Evolutionary conservation across 2,888 invertebrate species (phyloP).

Genomic region (Drosophila quinaria): DNA sequence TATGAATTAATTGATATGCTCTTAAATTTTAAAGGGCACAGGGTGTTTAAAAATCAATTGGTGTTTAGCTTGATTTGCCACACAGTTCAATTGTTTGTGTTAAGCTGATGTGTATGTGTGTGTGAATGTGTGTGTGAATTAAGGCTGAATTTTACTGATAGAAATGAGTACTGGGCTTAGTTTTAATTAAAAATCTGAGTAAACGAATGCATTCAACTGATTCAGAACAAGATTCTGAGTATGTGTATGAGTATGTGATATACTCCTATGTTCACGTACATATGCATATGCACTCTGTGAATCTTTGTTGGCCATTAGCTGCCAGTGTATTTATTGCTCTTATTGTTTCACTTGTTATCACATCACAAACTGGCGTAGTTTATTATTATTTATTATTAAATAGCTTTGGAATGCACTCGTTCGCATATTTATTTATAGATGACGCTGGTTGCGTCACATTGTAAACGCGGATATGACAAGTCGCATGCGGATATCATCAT

Average conservation of each 20-base stretch:
- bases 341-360: slow-evolving; percentile 2
- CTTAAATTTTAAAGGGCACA: neutral
- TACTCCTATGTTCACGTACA: neutral
- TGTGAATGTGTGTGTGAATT: neutral
- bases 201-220: slow-evolving; percentile 19
- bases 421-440: slow-evolving; percentile 5
- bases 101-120: slow-evolving; percentile 1
- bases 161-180: slow-evolving; percentile 19
- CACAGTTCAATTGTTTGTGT: slow-evolving; percentile 3
- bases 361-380: slow-evolving; percentile 10
- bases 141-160: neutral
- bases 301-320: slow-evolving; percentile 21
- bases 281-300: neutral
- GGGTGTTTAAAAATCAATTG: slow-evolving; percentile 16
- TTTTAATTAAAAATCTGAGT: slow-evolving; percentile 57
- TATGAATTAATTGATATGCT: neutral
- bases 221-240: slow-evolving; percentile 11
- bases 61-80: slow-evolving; percentile 10
- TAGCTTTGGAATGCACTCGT: slow-evolving; percentile 18
- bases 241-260: neutral
- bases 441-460: slow-evolving; percentile 1
- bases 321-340: slow-evolving; percentile 13
- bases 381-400: slow-evolving; percentile 40
- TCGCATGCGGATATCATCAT: neutral
- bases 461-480: slow-evolving; percentile 2